A percentile compares a stretch with the other conserved stretches of the same genome.
These are phyloP conservation scores for Erebia palarica DNA, from an alignment of 2,888 invertebrate genomes.

Conservation along the genomic window DNA sequence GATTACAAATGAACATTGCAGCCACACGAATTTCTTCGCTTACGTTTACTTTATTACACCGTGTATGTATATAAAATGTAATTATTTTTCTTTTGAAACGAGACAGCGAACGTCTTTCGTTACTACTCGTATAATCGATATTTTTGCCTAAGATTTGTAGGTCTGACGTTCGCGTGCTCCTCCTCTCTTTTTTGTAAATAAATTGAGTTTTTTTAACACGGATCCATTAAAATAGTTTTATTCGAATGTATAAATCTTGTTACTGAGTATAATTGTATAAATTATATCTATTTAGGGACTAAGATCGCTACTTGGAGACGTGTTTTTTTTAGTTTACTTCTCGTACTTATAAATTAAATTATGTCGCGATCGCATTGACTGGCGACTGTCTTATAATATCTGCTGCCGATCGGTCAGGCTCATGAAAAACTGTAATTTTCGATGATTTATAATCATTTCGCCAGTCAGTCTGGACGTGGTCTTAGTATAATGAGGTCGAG, in stretches of 20 bases:
- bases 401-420: not conserved
- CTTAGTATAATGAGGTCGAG: conserved; percentile 8
- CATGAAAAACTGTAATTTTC: not conserved
- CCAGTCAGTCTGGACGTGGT: conserved; percentile 1
- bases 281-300: conserved; percentile 16
- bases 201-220: not conserved
- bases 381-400: not conserved
- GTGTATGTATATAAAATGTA: conserved; percentile 11
- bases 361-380: not conserved
- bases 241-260: conserved; percentile 29
- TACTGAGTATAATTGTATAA: conserved; percentile 17
- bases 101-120: no score
- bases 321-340: conserved; percentile 9
- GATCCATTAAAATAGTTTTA: conserved; percentile 28
- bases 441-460: not conserved
- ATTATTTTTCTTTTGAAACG: not conserved
- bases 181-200: conserved; percentile 8
- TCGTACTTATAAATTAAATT: conserved; percentile 15
- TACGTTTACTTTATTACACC: not conserved
- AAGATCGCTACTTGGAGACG: not conserved
- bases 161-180: not conserved
- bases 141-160: not conserved
- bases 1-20: no score
- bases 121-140: no score
- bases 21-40: no score